Evolutionary conservation across 1,140 invertebrate species (phyloP), one percentile per base, ranked within the genome.

Genomic region (Meloidogyne chitwoodi): DNA sequence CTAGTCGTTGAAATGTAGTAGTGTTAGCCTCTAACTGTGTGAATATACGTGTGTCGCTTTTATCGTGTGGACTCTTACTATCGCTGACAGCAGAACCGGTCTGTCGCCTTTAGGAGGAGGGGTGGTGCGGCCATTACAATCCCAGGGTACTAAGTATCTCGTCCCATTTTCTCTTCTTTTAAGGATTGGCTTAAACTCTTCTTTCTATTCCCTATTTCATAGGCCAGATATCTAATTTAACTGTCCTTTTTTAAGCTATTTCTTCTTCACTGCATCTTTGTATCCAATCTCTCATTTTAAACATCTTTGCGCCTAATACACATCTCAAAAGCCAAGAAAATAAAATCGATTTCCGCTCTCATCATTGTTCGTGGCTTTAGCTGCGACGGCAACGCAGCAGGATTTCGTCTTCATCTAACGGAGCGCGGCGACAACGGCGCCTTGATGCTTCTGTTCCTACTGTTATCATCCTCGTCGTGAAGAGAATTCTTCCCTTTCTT

Each of bases 311-410:
- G 6, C 19, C 44, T 56, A 56, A 56, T n/a, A 8, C 19, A 56
- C n/a, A 48, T 48, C 44, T 48, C 44, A 48, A 56, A 56, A 56
- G 48, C 48, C 12, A 56, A n/a, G 19, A 56, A 56, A 56, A 56
- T 56, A 56, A 56, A 56, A 73, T 73, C 71, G 48, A 73, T 73
- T 73, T 73, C 71, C 71, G 71, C 71, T 73, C 71, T 73, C 71
- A 64, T 73, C 56, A 64, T 73, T 73, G 71, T 73, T 64, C 56
- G 41, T 70, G 48, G 48, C n/a, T 56, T 56, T 56, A 56, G 48
- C 48, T 56, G 48, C 48, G 12, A 56, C 14, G 44, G n/a, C n/a
- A 56, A 56, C 19, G n/a, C 48, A 56, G 48, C 48, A 22, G 71
- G 71, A 73, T 73, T 73, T 27, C 71, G 56, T 73, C 61, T 73